Percentiles rank a stretch among this genome's conserved stretches.
These are phyloP conservation scores for Elaphurus davidianus DNA, from an alignment of 2,113 vertebrate species.

Conservation along the genomic window DNA sequence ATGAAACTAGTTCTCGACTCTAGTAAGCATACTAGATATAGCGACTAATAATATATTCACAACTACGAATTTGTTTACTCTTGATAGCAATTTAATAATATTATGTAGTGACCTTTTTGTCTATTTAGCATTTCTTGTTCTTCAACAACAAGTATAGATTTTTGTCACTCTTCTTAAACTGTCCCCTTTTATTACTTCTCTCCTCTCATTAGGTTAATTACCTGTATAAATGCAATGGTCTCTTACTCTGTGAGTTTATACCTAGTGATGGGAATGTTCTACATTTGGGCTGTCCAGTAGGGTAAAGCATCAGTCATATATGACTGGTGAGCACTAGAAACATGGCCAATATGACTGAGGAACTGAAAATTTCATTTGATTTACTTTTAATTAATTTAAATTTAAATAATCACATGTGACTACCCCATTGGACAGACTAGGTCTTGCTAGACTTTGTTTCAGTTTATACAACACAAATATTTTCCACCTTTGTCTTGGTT, in stretches of 20 bases:
- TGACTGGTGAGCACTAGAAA: background rate
- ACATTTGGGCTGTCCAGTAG: too few relatives aligned
- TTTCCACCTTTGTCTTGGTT: background rate
- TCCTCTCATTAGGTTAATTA: background rate
- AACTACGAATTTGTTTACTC: background rate
- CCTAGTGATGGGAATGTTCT: background rate
- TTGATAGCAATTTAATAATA: background rate
- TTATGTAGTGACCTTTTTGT: background rate
- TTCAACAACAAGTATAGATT: background rate
- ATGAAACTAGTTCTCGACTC: background rate
- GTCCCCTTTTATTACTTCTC: background rate
- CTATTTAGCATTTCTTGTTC: background rate
- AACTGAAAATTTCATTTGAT: background rate
- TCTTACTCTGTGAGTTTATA: background rate
- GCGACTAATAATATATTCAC: background rate
- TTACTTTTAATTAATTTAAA: background rate
- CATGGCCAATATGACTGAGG: background rate
- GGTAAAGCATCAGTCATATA: background rate
- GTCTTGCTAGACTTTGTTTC: background rate
- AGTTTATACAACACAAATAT: background rate
- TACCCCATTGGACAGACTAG: background rate
- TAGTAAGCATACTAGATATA: background rate
- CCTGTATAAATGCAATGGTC: background rate
- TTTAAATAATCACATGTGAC: background rate
- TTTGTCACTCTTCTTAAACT: background rate